phyloP scores from a whole-genome alignment of 2,797 vertebrate genomes.

The Semaprochilodus insignis region DNA sequence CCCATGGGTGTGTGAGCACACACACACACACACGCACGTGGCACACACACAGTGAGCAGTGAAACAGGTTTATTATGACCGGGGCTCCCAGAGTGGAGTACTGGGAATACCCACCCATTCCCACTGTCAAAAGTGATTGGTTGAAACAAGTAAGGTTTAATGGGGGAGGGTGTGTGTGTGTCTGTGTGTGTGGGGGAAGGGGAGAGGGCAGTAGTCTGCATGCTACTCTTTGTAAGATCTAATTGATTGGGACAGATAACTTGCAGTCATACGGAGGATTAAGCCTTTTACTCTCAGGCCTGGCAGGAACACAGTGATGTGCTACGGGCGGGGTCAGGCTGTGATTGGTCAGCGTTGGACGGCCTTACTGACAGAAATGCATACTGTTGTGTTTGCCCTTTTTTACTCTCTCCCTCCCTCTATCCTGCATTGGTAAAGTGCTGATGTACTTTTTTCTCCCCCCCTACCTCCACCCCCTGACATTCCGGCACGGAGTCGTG shows the following conservation, averaged over 20 bases:
- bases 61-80: conserved; percentile 27
- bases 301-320: conserved; percentile 74
- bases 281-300: conserved; percentile 74
- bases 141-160: conserved; percentile 2
- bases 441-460: conserved; percentile 49
- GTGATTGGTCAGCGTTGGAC: conserved; percentile 25
- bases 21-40: conserved; percentile 30
- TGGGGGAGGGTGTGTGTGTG: neutral
- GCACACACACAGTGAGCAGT: conserved; percentile 11
- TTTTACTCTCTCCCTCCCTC: conserved; percentile 11
- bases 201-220: neutral
- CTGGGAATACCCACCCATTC: conserved; percentile 44
- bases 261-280: conserved; percentile 79
- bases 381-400: conserved; percentile 22
- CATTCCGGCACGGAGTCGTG: conserved; percentile 51
- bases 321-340: neutral
- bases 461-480: neutral
- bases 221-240: conserved; percentile 56
- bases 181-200: conserved; percentile 4
- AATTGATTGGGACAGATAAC: conserved; percentile 78
- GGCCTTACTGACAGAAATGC: conserved; percentile 8
- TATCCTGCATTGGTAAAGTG: conserved; percentile 41
- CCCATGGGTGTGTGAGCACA: conserved; percentile 37
- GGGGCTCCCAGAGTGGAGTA: conserved; percentile 18
- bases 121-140: conserved; percentile 36